Evolutionary conservation across 2,113 vertebrate genomes (phyloP).

Genomic region (Eurystomus gularis): DNA sequence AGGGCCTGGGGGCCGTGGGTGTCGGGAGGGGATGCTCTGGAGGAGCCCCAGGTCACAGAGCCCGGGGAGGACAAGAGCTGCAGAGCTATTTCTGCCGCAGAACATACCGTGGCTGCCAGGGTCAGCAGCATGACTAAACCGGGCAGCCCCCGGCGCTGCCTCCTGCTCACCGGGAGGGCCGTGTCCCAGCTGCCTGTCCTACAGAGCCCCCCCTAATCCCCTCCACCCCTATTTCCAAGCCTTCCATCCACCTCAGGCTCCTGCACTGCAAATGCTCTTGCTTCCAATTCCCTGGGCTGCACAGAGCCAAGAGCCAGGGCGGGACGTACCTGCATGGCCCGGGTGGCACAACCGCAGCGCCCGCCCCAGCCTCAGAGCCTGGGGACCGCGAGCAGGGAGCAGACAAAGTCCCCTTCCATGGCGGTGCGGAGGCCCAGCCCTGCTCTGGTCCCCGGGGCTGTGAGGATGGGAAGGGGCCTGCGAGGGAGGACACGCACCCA

Average conservation of each 20-base stretch:
- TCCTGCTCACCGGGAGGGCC: neutral
- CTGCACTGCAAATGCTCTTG: neutral
- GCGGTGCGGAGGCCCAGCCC: neutral
- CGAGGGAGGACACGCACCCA: conserved; percentile 62
- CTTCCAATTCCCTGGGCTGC: accelerated
- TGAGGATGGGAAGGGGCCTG: neutral
- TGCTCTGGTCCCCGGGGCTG: accelerated
- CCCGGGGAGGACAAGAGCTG: neutral
- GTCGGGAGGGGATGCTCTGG: neutral
- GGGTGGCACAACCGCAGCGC: neutral
- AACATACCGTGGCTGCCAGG: neutral
- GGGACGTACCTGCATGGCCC: accelerated
- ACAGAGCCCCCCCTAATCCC: accelerated
- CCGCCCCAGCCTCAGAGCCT: accelerated
- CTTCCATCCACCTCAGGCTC: neutral
- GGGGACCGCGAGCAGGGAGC: accelerated
- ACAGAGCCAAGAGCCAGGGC: accelerated
- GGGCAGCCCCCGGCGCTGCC: accelerated
- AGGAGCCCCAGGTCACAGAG: neutral
- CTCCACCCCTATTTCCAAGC: neutral
- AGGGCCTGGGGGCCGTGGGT: accelerated
- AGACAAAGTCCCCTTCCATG: neutral
- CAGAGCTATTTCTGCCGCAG: conserved; percentile 8
- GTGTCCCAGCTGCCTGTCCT: neutral
- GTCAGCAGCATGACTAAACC: neutral